phyloP scores from a whole-genome alignment of 2,113 vertebrate species.

The Mixornis gularis region DNA sequence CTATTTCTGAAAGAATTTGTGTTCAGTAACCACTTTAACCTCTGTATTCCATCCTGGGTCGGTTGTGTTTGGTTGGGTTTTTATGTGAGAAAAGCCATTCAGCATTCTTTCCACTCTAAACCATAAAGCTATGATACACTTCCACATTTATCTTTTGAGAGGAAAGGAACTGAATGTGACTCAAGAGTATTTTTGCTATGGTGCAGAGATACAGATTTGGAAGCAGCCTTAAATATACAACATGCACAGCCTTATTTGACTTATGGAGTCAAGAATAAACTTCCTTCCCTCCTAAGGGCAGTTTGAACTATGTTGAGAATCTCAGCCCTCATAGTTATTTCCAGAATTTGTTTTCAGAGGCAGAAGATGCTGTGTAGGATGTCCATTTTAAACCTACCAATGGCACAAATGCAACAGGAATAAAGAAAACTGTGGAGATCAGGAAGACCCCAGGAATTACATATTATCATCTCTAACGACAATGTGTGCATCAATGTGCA shows the following conservation, averaged over 20 bases:
- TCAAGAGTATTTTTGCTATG: background rate
- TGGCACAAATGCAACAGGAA: background rate
- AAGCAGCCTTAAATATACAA: background rate
- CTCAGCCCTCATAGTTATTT: background rate
- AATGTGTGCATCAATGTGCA: background rate
- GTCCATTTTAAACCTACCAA: background rate
- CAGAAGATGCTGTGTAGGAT: background rate
- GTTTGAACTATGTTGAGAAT: background rate
- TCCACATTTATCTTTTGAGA: background rate
- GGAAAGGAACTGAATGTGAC: background rate
- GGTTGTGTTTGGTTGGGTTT: background rate
- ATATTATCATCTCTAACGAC: background rate
- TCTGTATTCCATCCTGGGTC: background rate
- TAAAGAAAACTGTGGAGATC: background rate
- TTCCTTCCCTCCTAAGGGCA: background rate
- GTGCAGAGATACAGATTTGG: background rate
- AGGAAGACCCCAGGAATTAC: background rate
- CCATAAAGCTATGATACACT: background rate
- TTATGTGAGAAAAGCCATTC: conserved; percentile 3
- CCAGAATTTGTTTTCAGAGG: background rate
- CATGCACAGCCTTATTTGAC: background rate
- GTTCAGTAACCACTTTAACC: background rate
- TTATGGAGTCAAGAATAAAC: background rate
- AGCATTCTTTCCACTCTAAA: conserved; percentile 5
- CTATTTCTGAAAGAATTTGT: background rate